Conservation (phyloP, 2,888 invertebrate species). For the Lasiommata megera region DNA sequence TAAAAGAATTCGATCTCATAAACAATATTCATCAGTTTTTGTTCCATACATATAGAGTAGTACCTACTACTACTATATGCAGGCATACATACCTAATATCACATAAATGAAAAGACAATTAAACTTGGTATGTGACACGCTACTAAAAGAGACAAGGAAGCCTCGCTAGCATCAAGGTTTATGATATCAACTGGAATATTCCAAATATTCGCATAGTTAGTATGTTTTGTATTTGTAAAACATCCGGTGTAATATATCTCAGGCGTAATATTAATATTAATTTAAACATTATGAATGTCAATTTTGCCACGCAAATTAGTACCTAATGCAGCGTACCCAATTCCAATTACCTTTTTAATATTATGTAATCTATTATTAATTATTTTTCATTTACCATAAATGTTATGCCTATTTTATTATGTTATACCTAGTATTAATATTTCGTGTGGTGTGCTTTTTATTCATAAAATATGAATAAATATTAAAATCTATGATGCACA, state of each 20-base stretch:
- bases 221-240: neutral
- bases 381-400: no score
- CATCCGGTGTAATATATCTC: neutral
- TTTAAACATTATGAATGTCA: no score
- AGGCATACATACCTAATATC: neutral
- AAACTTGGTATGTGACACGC: constrained; percentile 12
- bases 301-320: no score
- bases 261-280: neutral
- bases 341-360: no score
- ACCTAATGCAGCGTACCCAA: no score
- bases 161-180: constrained; percentile 30
- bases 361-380: no score
- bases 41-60: neutral
- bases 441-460: no score
- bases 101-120: constrained; percentile 6
- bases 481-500: no score
- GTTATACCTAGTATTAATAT: no score
- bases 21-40: neutral
- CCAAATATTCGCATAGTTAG: constrained; percentile 18
- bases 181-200: constrained; percentile 22
- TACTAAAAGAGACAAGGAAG: constrained; percentile 29
- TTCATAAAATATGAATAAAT: no score
- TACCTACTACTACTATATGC: constrained; percentile 6
- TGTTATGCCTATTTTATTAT: no score
- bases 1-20: no score